These are phyloP conservation scores for Collichthys lucidus DNA, from an alignment of 2,113 vertebrate genomes.

Conservation along the genomic window DNA sequence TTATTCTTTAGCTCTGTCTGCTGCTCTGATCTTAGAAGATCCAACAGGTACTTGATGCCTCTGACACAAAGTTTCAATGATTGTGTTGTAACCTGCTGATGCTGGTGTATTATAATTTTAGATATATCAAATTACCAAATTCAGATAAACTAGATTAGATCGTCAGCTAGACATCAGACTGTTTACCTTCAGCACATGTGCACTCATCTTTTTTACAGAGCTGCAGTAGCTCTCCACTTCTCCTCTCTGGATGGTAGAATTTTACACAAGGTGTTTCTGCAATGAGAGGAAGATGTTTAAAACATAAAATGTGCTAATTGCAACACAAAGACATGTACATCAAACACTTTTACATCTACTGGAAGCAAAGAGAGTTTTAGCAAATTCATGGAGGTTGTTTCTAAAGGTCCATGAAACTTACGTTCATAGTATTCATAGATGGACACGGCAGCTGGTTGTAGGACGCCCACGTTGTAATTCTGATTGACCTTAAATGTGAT, in stretches of 20 bases:
- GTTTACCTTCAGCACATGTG: constrained; percentile 82
- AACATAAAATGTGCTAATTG: background rate
- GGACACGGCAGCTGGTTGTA: constrained; percentile 86
- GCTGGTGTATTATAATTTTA: too few relatives aligned
- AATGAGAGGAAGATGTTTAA: background rate
- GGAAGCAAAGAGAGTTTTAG: background rate
- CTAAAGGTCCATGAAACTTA: constrained; percentile 37
- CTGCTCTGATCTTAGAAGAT: background rate
- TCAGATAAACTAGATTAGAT: too few relatives aligned
- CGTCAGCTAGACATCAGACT: background rate
- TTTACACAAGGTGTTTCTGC: constrained; percentile 79
- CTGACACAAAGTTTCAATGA: too few relatives aligned
- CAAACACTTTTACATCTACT: background rate
- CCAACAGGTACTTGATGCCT: background rate
- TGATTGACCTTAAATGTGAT: constrained; percentile 83
- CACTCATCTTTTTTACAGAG: constrained; percentile 76
- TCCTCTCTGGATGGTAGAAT: constrained; percentile 83
- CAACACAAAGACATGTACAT: background rate
- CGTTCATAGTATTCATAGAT: constrained; percentile 86
- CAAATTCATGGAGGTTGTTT: background rate
- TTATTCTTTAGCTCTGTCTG: background rate
- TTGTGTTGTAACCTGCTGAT: too few relatives aligned
- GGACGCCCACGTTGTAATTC: constrained; percentile 77
- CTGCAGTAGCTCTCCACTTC: constrained; percentile 65
- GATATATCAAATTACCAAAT: too few relatives aligned